Base-by-base conservation (phyloP, 2,888 invertebrate species). In the Eilema griseolum region DNA sequence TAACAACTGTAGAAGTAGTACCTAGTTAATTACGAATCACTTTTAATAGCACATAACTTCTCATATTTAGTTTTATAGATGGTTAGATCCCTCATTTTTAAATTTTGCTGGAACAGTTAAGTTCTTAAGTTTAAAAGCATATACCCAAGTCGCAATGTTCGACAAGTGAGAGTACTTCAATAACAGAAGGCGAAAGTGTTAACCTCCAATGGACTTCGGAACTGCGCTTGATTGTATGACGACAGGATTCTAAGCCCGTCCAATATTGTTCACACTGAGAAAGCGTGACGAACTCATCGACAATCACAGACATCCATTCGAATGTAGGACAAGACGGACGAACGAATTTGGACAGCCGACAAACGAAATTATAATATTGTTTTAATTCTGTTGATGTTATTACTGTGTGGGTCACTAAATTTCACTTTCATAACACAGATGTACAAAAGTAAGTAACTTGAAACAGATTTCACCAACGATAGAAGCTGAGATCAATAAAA, bases 221-320 rank as follows among this genome's bases (percentile, higher is more conserved):
- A 71, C n/a, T 28, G 23, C 52, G 12, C 31, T 31, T 28, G 31
- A 28, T 70, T 69, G 62, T 78, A 46, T 52, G 41, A 66, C 65
- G 33, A 70, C 52, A 70, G 57, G 59, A 68, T 65, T 66, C 61
- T 60, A 52, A 64, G 33, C 23, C 33, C 61, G 11, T 31, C 26
- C 61, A 23, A 56, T 71, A 20, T 23, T 64, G 23, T 41, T 46
- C 62, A 66, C 59, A 52, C 62, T 64, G 52, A 70, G 67, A 79
- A 72, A 79, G 69, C 59, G 61, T 72, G 61, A 60, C 68, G 63
- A 59, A 71, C 64, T 59, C 66, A 72, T 63, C 20, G 67, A 60
- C 64, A 68, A 69, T 64, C n/a, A 61, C 46, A 28, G 46, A 64
- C 61, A 46, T 46, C 46, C 68, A 28, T 57, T 10, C 41, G 16